Evolutionary conservation across 2,797 vertebrate species (phyloP), one percentile per base, ranked within the genome.

Genomic region (Falco novaeseelandiae): DNA sequence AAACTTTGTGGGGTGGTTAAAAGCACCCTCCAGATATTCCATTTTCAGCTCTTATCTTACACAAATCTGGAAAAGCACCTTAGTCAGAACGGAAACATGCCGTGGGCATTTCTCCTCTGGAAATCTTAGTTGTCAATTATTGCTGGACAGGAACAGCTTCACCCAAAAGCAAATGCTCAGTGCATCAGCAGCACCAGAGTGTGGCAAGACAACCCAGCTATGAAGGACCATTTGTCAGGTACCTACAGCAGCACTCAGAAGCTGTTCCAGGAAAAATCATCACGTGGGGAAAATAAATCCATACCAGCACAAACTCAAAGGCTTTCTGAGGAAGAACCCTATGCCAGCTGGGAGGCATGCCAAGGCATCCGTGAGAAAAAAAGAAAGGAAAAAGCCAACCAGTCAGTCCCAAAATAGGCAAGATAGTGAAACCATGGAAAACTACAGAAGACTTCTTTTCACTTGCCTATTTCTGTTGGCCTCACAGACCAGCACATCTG

Each of bases 241-340:
- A 81, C 42, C 66, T 87, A 93, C 83, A 58, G 54, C 65, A 62
- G 19, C 16, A 30, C 80, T 94, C 73, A 95, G 83, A 96, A 96
- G 73, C 54, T 89, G 38, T 84, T 91, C 70, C 88, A 96, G 83
- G 73, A 95, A 93, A 83, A 90, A 82, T 59, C 34, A 70, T 65
- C 83, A 61, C 1, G 2, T 0, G 1, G 17, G 30, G 22, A 90
- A 94, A 91, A 83, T 42, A 67, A 91, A 86, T 83, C 34, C 65
- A 93, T 69, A 40, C 8, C 16, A 88, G 69, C 58, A 81, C 20
- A 91, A 83, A 93, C 42, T 48, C 46, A 94, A 86, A 88, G 9
- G 8, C 44, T 89, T 83, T 88, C 61, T 90, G 73, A 90, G 85
- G 69, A 90, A 95, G n/a, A 26, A 30, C 13, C 76, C 57, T 38